These are phyloP conservation scores for Erythrolamprus reginae DNA, from an alignment of 2,113 vertebrate species.

Conservation along the genomic window DNA sequence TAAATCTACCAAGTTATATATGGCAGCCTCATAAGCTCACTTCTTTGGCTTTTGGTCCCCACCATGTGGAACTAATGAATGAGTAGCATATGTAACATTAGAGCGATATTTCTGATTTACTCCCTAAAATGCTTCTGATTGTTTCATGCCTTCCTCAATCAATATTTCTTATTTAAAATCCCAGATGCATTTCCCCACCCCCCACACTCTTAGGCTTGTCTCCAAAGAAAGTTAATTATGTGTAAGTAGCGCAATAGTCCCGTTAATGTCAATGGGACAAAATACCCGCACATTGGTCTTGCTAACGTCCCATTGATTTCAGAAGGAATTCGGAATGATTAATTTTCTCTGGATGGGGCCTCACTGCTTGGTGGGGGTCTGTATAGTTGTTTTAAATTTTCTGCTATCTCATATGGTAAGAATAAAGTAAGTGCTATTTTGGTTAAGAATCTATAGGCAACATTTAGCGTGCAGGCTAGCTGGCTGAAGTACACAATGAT, in stretches of 20 bases:
- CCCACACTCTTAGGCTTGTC: background rate
- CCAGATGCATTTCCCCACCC: background rate
- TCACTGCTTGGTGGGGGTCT: background rate
- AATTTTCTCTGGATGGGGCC: background rate
- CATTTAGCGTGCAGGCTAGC: background rate
- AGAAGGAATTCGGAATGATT: background rate
- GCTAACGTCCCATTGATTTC: background rate
- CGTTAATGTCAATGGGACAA: background rate
- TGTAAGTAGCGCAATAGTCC: background rate
- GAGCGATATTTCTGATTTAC: conserved; percentile 20
- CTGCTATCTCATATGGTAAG: background rate
- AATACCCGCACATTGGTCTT: background rate
- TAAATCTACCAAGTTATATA: conserved; percentile 1
- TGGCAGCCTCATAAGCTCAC: background rate
- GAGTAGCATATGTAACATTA: background rate
- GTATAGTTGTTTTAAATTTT: background rate
- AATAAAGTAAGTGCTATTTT: background rate
- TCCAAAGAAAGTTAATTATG: background rate
- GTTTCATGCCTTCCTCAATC: background rate
- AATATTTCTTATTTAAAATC: conserved; percentile 1
- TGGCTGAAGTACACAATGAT: background rate
- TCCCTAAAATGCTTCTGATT: conserved; percentile 20
- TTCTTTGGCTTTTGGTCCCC: background rate
- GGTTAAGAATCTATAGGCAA: too few species aligned
- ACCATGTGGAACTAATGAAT: conserved; percentile 19